phyloP scores from a whole-genome alignment of 2,113 vertebrate species.

The Pomatorhinus ruficollis region DNA sequence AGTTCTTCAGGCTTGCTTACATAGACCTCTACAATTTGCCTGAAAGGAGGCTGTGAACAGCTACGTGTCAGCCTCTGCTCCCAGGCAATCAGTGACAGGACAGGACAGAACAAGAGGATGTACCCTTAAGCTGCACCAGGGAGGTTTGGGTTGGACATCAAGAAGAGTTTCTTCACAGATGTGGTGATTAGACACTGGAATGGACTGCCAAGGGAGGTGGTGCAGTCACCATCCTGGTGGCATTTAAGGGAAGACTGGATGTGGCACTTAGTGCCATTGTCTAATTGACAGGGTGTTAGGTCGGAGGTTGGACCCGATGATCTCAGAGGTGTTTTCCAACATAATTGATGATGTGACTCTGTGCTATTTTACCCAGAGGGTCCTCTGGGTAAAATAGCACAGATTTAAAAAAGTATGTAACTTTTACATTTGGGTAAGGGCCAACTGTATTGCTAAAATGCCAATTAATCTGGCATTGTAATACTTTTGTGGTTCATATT shows the following conservation, averaged over 20 bases:
- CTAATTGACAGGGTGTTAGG: background rate
- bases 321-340: background rate
- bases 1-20: background rate
- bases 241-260: background rate
- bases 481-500: background rate
- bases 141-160: background rate
- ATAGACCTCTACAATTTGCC: background rate
- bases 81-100: background rate
- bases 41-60: background rate
- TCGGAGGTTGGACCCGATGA: background rate
- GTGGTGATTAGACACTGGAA: fast-evolving
- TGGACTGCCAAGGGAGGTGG: too few species aligned
- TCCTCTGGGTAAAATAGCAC: background rate
- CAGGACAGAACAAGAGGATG: background rate
- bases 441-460: background rate
- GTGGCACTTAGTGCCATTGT: background rate
- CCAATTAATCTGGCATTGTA: background rate
- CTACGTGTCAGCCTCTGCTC: background rate
- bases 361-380: background rate
- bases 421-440: background rate
- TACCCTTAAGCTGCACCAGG: background rate
- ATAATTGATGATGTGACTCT: background rate
- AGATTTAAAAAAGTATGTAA: background rate
- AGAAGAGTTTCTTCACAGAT: background rate
- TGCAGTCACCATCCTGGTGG: background rate